phyloP scores from a whole-genome alignment of 2,888 invertebrate species.

The Anorthoa munda region DNA sequence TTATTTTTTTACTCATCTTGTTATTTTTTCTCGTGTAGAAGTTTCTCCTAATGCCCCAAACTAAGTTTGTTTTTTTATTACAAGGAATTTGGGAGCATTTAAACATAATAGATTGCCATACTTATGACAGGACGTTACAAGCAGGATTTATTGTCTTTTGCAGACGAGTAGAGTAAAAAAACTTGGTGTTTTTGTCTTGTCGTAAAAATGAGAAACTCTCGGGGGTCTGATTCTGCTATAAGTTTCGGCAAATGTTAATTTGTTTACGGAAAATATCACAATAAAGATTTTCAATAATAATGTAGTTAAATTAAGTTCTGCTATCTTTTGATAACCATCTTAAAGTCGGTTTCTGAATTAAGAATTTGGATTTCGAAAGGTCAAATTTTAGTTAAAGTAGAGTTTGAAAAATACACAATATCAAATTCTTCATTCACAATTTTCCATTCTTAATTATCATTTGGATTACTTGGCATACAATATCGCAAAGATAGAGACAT shows the following conservation, averaged over 20 bases:
- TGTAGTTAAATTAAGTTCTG: neutral
- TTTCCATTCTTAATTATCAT: too few relatives aligned
- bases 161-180: constrained; percentile 29
- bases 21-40: constrained; percentile 35
- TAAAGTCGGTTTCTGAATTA: too few relatives aligned
- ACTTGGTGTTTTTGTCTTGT: neutral
- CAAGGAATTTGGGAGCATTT: constrained; percentile 50
- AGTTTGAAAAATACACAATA: too few relatives aligned
- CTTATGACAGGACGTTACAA: constrained; percentile 43
- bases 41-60: constrained; percentile 31
- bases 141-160: constrained; percentile 37
- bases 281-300: neutral
- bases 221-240: neutral
- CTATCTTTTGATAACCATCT: neutral
- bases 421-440: too few relatives aligned
- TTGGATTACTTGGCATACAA: too few relatives aligned
- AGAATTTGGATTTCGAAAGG: too few relatives aligned
- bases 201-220: constrained; percentile 19
- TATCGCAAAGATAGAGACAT: neutral
- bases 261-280: neutral
- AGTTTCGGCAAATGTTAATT: neutral
- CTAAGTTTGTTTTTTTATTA: constrained; percentile 56
- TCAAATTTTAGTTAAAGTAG: too few relatives aligned
- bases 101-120: constrained; percentile 50
- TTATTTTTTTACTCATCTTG: constrained; percentile 29